Conservation (phyloP, 2,113 vertebrate species). For the Tapirus terrestris region DNA sequence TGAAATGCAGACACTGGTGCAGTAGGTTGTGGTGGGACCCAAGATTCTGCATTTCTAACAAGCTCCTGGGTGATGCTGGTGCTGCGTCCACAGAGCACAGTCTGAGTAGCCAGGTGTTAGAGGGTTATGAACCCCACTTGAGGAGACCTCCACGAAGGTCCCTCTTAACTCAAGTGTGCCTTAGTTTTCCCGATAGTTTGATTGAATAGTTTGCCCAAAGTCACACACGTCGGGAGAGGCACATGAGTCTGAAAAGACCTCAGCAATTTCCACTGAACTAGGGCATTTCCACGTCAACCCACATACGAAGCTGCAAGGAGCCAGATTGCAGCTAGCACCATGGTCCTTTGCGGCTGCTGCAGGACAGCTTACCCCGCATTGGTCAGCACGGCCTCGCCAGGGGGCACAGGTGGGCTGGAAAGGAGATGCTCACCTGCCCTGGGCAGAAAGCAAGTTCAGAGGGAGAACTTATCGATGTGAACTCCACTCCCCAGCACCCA, state of each 20-base stretch:
- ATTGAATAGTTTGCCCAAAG: not conserved
- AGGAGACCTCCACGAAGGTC: not conserved
- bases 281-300: not conserved
- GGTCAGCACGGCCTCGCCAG: not conserved
- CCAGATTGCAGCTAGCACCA: fast-evolving
- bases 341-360: fast-evolving
- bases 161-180: not conserved
- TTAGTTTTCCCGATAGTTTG: not conserved
- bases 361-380: too few species aligned
- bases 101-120: not conserved
- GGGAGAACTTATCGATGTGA: fast-evolving
- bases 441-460: not conserved
- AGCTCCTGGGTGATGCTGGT: fast-evolving
- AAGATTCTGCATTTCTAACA: not conserved
- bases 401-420: not conserved
- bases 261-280: not conserved
- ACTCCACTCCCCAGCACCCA: not conserved
- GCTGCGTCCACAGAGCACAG: not conserved
- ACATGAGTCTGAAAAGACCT: not conserved
- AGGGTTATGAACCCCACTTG: fast-evolving
- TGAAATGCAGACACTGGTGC: not conserved
- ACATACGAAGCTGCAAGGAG: not conserved
- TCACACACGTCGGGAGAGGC: not conserved
- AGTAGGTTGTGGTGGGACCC: not conserved
- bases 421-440: not conserved